phyloP scores from a whole-genome alignment of 1,140 invertebrate species.

The Centruroides sculpturatus region DNA sequence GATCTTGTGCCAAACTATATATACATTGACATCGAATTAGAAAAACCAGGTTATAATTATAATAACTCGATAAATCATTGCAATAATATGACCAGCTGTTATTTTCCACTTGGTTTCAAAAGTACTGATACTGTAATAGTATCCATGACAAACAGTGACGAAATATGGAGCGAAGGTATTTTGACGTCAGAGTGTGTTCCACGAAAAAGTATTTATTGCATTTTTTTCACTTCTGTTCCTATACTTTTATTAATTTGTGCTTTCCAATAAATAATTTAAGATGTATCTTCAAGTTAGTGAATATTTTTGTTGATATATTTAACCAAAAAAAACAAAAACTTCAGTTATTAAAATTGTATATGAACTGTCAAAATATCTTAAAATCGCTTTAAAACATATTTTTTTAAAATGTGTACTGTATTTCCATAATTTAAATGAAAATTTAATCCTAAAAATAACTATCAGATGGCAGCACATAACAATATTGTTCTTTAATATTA shows the following conservation, averaged over 20 bases:
- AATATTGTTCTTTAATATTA: no score
- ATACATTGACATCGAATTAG: background rate
- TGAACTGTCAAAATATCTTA: no score
- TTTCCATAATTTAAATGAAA: no score
- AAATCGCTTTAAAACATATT: no score
- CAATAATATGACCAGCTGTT: background rate
- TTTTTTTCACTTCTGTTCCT: constrained; percentile 6
- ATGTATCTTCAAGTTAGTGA: no score
- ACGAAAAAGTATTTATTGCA: constrained; percentile 4
- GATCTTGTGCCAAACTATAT: constrained; percentile 13
- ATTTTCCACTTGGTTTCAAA: background rate
- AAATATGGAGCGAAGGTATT: background rate
- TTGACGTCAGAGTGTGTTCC: constrained; percentile 1
- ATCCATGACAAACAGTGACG: background rate
- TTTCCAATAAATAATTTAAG: constrained; percentile 1
- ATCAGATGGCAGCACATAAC: no score
- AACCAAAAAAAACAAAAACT: no score
- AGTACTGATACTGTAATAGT: background rate
- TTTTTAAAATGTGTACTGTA: no score
- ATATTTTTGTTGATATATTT: no score
- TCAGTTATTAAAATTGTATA: no score
- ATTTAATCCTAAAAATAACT: no score
- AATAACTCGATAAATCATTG: constrained; percentile 1
- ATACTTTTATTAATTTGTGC: constrained; percentile 9
- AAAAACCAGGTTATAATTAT: constrained; percentile 8